Evolutionary conservation across 2,797 vertebrate species (phyloP).

Genomic region (Enteromius mattozi): DNA sequence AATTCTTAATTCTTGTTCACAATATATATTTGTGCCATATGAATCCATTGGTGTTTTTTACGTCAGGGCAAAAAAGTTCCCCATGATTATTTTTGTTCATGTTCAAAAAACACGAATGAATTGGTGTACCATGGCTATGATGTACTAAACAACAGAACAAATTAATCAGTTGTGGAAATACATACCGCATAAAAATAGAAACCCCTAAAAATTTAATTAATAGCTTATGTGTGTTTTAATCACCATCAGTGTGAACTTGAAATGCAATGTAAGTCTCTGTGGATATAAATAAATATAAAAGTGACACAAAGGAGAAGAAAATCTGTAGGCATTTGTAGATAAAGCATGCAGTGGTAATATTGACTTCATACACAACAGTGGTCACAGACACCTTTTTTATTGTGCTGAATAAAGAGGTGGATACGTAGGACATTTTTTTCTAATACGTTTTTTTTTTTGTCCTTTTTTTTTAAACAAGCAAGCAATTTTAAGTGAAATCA

Average conservation of each 20-base stretch:
- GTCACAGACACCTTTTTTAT: conserved; percentile 82
- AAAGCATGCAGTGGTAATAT: conserved; percentile 33
- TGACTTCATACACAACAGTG: conserved; percentile 41
- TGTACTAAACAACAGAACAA: background rate
- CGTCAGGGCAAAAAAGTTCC: background rate
- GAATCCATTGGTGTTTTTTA: background rate
- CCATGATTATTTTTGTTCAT: background rate
- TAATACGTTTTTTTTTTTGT: conserved; percentile 36
- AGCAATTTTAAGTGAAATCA: conserved; percentile 86
- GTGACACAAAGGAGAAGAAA: background rate
- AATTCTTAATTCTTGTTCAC: background rate
- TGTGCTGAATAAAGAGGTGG: conserved; percentile 92
- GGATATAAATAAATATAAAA: background rate
- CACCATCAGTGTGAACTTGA: background rate
- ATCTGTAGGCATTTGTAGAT: background rate
- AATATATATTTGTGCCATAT: background rate
- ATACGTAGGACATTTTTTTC: conserved; percentile 84
- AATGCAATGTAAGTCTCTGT: background rate
- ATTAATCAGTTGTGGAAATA: background rate
- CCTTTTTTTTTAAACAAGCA: conserved; percentile 80
- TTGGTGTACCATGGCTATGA: background rate
- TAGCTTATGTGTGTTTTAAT: background rate
- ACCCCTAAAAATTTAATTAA: background rate
- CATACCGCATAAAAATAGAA: background rate
- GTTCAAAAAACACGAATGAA: background rate